These are phyloP conservation scores for Dryadula phaetusa DNA, from an alignment of 2,888 invertebrate species.

Conservation along the genomic window DNA sequence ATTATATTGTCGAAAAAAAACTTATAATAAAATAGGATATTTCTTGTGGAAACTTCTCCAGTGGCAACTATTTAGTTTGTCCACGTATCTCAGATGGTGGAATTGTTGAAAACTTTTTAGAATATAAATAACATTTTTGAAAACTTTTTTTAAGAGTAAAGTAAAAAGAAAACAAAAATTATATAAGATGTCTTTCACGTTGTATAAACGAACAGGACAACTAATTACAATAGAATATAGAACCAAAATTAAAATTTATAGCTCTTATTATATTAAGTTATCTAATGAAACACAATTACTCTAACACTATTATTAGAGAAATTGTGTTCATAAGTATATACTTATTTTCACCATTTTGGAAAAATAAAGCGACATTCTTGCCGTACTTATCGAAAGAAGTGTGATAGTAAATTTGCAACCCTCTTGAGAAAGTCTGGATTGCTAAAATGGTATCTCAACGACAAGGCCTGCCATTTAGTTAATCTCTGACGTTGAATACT, in stretches of 20 bases:
- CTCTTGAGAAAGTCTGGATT: slow-evolving; percentile 28
- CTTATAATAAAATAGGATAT: neutral
- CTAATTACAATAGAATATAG: no score
- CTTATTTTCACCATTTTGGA: neutral
- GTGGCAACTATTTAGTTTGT: slow-evolving; percentile 14
- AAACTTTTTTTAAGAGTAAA: neutral
- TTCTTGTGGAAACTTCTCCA: slow-evolving; percentile 5
- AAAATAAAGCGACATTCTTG: neutral
- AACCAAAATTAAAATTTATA: no score
- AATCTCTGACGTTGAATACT: slow-evolving; percentile 25
- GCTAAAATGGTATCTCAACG: slow-evolving; percentile 33
- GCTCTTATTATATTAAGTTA: no score
- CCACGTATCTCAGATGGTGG: neutral
- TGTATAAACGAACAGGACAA: no score
- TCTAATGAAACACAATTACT: neutral
- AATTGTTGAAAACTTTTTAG: slow-evolving; percentile 1
- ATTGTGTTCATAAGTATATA: no score
- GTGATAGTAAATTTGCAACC: slow-evolving; percentile 25
- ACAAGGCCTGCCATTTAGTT: slow-evolving; percentile 27
- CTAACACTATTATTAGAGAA: no score
- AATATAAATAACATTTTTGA: slow-evolving; percentile 4
- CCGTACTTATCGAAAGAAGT: slow-evolving; percentile 4
- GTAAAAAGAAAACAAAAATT: neutral
- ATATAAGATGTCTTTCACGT: no score
- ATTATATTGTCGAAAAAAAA: neutral